Evolutionary conservation across 2,113 vertebrate genomes (phyloP).

Genomic region (Ptilonorhynchus violaceus): DNA sequence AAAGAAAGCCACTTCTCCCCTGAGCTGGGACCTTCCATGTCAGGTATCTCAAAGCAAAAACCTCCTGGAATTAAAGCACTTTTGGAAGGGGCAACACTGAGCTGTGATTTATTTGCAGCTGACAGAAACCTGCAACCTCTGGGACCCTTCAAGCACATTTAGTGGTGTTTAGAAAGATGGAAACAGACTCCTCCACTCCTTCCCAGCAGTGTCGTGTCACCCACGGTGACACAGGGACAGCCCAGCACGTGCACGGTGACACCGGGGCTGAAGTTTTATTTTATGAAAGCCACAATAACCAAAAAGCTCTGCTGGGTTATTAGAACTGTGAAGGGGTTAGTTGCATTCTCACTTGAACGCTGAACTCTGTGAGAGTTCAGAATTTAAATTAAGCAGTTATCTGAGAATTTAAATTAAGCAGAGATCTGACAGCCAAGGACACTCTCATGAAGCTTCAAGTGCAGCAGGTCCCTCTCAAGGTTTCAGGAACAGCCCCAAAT

Average conservation of each 20-base stretch:
- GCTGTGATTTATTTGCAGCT: background rate
- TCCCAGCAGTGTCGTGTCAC: background rate
- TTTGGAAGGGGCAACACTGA: fast-evolving
- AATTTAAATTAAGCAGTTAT: fast-evolving
- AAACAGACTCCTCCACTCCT: too few species aligned
- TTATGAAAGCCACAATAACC: fast-evolving
- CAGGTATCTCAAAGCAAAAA: background rate
- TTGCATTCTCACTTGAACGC: fast-evolving
- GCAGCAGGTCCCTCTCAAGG: background rate
- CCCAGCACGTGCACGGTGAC: background rate
- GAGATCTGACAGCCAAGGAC: background rate
- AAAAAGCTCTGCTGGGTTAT: fast-evolving
- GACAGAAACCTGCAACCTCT: too few species aligned
- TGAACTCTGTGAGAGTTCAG: background rate
- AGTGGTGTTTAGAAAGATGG: fast-evolving
- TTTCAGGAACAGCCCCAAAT: fast-evolving
- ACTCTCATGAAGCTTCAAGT: fast-evolving
- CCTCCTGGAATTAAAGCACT: background rate
- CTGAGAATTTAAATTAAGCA: fast-evolving
- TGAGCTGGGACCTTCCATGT: background rate
- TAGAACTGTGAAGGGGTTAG: fast-evolving
- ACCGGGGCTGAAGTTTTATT: fast-evolving
- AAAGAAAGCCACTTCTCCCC: fast-evolving
- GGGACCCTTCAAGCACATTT: too few species aligned
- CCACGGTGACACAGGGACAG: background rate